phyloP scores from a whole-genome alignment of 2,113 vertebrate species.

The Deroptyus accipitrinus region DNA sequence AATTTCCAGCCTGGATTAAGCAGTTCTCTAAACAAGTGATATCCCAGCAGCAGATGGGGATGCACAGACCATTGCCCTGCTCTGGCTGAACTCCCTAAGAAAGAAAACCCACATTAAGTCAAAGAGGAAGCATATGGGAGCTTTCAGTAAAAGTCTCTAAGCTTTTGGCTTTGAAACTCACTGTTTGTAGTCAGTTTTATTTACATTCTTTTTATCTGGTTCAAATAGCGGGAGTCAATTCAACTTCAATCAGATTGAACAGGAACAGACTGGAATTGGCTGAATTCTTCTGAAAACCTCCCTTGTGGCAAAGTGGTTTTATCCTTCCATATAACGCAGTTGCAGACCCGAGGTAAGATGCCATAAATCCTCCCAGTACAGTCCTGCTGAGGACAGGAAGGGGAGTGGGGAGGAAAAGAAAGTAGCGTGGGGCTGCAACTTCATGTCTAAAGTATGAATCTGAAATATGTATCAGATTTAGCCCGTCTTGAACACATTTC shows the following conservation, averaged over 20 bases:
- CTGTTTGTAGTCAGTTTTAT: not conserved
- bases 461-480: not conserved
- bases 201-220: not conserved
- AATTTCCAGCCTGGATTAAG: conserved; percentile 32
- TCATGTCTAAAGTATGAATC: not conserved
- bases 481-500: not conserved
- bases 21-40: conserved; percentile 11
- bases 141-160: not conserved
- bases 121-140: not conserved
- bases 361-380: not conserved
- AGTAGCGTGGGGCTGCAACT: not conserved
- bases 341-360: not conserved
- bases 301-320: not conserved
- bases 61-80: not conserved
- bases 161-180: not conserved
- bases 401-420: not conserved
- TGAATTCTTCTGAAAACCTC: not conserved
- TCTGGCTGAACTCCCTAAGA: not conserved
- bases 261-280: not conserved
- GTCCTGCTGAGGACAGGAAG: not conserved
- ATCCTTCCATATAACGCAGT: not conserved
- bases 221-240: not conserved
- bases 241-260: not conserved
- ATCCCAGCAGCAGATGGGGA: conserved; percentile 32
- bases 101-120: not conserved